These are phyloP conservation scores for Lordiphosa collinella DNA, from an alignment of 1,140 invertebrate species.

Conservation along the genomic window DNA sequence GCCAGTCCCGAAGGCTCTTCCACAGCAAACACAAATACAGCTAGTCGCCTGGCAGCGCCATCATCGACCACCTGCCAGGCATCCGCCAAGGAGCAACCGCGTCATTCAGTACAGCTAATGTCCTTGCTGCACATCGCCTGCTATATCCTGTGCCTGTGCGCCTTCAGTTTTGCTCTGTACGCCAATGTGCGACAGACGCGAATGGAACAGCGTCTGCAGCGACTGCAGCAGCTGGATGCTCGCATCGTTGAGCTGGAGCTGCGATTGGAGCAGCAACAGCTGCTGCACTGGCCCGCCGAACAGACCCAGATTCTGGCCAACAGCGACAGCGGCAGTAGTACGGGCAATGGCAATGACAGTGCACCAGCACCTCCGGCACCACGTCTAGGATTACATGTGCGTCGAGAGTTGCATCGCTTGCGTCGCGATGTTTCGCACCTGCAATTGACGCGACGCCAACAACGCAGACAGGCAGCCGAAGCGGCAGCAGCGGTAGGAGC, in stretches of 20 bases:
- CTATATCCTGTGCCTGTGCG: constrained; percentile 74
- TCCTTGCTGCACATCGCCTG: constrained; percentile 68
- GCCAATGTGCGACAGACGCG: constrained; percentile 70
- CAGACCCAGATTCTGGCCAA: constrained; percentile 36
- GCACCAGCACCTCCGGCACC: constrained; percentile 8
- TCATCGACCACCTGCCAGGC: constrained; percentile 11
- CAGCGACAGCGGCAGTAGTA: constrained; percentile 8
- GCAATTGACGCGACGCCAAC: constrained; percentile 69
- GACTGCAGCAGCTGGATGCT: constrained; percentile 69
- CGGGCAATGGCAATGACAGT: constrained; percentile 24
- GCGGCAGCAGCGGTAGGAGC: constrained; percentile 39
- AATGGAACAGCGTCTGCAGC: constrained; percentile 62
- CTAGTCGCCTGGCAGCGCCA: constrained; percentile 62
- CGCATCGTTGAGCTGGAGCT: constrained; percentile 70
- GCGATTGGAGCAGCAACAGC: constrained; percentile 59
- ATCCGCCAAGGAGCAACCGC: constrained; percentile 40
- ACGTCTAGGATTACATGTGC: constrained; percentile 44
- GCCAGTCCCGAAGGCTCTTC: constrained; percentile 10
- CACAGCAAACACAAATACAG: constrained; percentile 20
- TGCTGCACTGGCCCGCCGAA: constrained; percentile 57
- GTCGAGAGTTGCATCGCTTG: constrained; percentile 72
- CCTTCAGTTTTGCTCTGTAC: constrained; percentile 72
- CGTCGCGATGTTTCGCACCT: constrained; percentile 76
- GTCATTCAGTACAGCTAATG: constrained; percentile 46
- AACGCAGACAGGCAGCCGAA: constrained; percentile 63